Evolutionary conservation across 2,888 invertebrate species (phyloP), one percentile per base, ranked within the genome.

Genomic region (Agriopis aurantiaria): DNA sequence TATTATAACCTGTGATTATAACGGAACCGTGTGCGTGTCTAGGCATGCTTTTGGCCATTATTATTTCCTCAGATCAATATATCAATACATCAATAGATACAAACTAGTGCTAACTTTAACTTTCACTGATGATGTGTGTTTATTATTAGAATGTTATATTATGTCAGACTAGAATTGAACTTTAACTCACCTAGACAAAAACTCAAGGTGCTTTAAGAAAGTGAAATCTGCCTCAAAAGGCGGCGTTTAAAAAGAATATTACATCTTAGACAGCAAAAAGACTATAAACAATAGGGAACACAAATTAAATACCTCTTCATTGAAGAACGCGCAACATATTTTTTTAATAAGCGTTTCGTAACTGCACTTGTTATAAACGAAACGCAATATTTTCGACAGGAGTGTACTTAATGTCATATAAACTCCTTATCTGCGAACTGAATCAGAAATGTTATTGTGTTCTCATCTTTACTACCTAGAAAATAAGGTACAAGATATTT

Each of bases 351-450:
- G 79, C 78, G 82, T 87, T 85, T 82, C 80, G 73, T 80, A 83
- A 88, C 65, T 48, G 65, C 75, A 78, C 82, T 85, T 83, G 84
- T 85, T 78, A 75, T 46, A 79, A 58, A 82, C 73, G 70, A 74
- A 80, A 81, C 79, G 79, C 71, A 83, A 80, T 81, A 81, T 80
- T 73, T 85, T 85, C 83, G 82, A 87, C 85, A 85, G 69, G 82
- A 85, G 81, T 78, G 79, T 78, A 80, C 86, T 86, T 85, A 80
- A 86, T 83, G 88, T 85, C 88, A 86, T 85, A 82, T 83, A 78
- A 78, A 71, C 75, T 77, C 72, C 71, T 72, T 73, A 75, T 73
- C 74, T 71, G 73, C 73, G 56, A 71, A 72, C 60, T 65, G 56
- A 62, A 41, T 46, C 53, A 41, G 58, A 56, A 12, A 1, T n/a